Conservation (phyloP, 2,797 vertebrate species). For the Moxostoma hubbsi region DNA sequence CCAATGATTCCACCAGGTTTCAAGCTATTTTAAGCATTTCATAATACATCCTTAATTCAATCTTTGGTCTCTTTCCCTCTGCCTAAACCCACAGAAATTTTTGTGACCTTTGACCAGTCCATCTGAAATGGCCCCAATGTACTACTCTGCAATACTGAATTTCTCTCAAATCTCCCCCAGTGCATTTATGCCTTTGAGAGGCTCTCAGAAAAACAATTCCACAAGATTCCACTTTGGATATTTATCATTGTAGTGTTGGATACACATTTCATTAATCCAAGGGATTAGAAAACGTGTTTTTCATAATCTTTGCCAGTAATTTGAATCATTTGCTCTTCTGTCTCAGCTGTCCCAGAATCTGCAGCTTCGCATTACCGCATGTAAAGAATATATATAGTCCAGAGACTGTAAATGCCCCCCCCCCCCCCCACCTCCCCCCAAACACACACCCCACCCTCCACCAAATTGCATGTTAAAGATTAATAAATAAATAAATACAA, state of each 20-base stretch:
- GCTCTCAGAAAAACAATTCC: background rate
- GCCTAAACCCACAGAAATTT: no score
- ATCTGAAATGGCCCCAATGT: background rate
- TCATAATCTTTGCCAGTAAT: background rate
- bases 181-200: slow-evolving; percentile 37
- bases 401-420: slow-evolving; percentile 12
- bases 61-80: no score
- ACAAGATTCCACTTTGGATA: no score
- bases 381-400: slow-evolving; percentile 26
- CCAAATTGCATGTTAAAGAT: no score
- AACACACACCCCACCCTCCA: no score
- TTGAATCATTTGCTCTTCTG: background rate
- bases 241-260: background rate
- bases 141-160: slow-evolving; percentile 28
- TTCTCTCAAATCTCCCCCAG: slow-evolving; percentile 42
- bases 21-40: no score
- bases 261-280: background rate
- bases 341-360: slow-evolving; percentile 35
- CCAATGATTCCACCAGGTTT: no score
- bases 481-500: no score
- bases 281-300: background rate
- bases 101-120: background rate
- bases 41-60: no score
- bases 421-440: no score
- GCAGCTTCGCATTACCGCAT: slow-evolving; percentile 21